Conservation (phyloP, 1,140 invertebrate genomes). For the Cotesia chilonis region DNA sequence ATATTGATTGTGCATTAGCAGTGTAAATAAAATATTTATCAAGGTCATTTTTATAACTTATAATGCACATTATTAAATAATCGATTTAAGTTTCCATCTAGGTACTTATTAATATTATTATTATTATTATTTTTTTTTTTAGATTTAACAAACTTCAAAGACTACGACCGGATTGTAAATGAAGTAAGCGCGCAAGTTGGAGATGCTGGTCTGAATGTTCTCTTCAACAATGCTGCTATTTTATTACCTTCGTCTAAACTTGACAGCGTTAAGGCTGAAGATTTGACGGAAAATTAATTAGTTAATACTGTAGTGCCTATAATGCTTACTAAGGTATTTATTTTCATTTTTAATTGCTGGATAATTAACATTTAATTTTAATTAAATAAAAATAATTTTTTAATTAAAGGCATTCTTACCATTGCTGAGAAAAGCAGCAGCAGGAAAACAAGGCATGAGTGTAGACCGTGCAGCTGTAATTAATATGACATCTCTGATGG, state of each 20-base stretch:
- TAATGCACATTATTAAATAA: no score
- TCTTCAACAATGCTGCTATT: constrained; percentile 89
- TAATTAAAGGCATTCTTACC: constrained; percentile 71
- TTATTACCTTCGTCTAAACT: constrained; percentile 78
- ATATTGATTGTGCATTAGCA: no score
- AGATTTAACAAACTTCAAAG: constrained; percentile 75
- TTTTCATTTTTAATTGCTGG: neutral
- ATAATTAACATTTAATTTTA: constrained; percentile 26
- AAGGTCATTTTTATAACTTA: no score
- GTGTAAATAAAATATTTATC: no score
- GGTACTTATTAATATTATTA: neutral
- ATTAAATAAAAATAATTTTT: neutral
- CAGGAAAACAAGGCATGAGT: constrained; percentile 66
- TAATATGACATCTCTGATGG: constrained; percentile 85
- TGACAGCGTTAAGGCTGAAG: constrained; percentile 73
- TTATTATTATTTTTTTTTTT: constrained; percentile 36
- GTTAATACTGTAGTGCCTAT: constrained; percentile 85
- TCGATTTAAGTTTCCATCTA: neutral
- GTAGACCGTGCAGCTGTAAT: constrained; percentile 76
- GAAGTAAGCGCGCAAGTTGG: constrained; percentile 71
- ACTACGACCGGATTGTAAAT: constrained; percentile 69
- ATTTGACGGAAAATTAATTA: constrained; percentile 75
- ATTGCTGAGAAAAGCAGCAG: constrained; percentile 76
- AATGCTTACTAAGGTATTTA: constrained; percentile 81
- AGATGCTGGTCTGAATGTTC: constrained; percentile 77